Conservation (phyloP, 2,113 vertebrate species). For the Anthoscopus minutus region DNA sequence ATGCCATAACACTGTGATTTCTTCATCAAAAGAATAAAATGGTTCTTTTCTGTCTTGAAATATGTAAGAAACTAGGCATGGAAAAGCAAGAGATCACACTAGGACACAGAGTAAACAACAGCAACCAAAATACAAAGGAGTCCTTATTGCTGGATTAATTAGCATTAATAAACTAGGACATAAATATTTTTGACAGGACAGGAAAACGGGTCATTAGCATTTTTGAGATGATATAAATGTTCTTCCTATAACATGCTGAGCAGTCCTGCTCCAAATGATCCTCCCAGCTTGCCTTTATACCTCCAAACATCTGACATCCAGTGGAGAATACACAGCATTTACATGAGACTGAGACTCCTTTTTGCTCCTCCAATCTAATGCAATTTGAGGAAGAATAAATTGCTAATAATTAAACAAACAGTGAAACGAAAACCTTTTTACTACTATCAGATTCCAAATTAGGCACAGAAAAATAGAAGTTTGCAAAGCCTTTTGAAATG, state of each 20-base stretch:
- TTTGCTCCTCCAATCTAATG: not conserved
- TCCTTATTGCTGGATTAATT: conserved; percentile 55
- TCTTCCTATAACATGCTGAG: conserved; percentile 1
- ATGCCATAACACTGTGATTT: not conserved
- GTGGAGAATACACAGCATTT: not conserved
- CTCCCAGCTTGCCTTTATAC: conserved; percentile 28
- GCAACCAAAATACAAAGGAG: conserved; percentile 33
- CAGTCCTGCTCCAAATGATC: not conserved
- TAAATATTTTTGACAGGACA: conserved; percentile 24
- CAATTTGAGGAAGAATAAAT: conserved; percentile 16
- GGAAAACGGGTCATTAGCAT: conserved; percentile 24
- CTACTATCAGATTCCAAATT: not conserved
- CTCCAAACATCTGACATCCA: not conserved
- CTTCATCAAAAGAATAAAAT: not conserved
- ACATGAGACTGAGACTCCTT: not conserved
- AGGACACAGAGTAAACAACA: not conserved
- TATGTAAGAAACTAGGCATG: not conserved
- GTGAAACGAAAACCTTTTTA: not conserved
- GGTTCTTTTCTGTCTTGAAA: not conserved
- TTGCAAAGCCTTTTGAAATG: not conserved
- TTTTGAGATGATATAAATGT: conserved; percentile 18
- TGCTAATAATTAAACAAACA: not conserved
- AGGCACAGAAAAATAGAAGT: not conserved
- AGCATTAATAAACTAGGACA: conserved; percentile 42
- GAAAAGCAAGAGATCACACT: not conserved